Evolutionary conservation across 2,888 invertebrate genomes (phyloP), one percentile per base, ranked within the genome.

Genomic region (Sicus ferrugineus): DNA sequence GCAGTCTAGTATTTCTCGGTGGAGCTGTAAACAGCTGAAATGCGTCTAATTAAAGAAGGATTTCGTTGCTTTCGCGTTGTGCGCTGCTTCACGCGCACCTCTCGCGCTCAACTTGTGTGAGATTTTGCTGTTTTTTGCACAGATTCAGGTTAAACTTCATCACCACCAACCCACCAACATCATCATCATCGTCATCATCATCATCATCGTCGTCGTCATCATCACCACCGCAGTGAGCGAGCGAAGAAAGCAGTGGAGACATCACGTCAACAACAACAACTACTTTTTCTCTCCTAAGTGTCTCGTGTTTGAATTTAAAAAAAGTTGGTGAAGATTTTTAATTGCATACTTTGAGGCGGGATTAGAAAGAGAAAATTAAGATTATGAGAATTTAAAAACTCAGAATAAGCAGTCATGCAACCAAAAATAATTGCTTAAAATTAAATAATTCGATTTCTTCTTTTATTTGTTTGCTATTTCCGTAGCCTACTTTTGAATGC

Each of bases 261-360:
- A 16, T 48, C 9, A 6, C 48, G 2, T 48, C 14, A 34, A 34
- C 34, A 2, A 34, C 11, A 34, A 42, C 42, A 9, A 5, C n/a
- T n/a, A n/a, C n/a, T n/a, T n/a, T n/a, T n/a, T n/a, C n/a, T n/a
- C n/a, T n/a, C n/a, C n/a, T n/a, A n/a, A n/a, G n/a, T n/a, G n/a
- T n/a, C n/a, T n/a, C n/a, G n/a, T n/a, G n/a, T n/a, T n/a, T n/a
- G n/a, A n/a, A n/a, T n/a, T n/a, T n/a, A n/a, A n/a, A n/a, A n/a
- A n/a, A n/a, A n/a, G n/a, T n/a, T n/a, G n/a, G n/a, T n/a, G n/a
- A n/a, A n/a, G n/a, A n/a, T n/a, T n/a, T n/a, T n/a, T n/a, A n/a
- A 64, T 64, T 50, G 63, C 63, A 64, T 64, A 50, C 63, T 64
- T 64, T 48, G 1, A 5, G 63, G 50, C 59, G n/a, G n/a, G n/a